Percentiles rank a stretch among this genome's conserved stretches.
Evolutionary conservation across 2,797 vertebrate genomes (phyloP).

Genomic region (Poecilia gillii): DNA sequence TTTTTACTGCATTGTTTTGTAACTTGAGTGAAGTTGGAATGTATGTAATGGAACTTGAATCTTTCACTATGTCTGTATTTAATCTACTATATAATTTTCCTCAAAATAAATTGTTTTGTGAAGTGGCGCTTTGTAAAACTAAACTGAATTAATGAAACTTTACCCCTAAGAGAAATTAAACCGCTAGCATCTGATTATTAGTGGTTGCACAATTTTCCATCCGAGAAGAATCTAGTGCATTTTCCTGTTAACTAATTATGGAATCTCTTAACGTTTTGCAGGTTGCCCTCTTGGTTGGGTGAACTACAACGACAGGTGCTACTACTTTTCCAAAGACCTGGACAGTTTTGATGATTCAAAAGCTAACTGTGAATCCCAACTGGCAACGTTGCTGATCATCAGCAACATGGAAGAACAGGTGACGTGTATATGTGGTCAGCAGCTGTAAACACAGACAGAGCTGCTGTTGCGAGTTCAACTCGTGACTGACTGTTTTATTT

Average conservation of each 20-base stretch:
- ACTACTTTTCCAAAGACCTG: constrained; percentile 89
- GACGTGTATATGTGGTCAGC: constrained; percentile 9
- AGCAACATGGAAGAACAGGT: constrained; percentile 91
- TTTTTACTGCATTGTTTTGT: neutral
- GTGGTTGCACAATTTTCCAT: neutral
- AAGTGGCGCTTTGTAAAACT: neutral
- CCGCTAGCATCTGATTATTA: neutral
- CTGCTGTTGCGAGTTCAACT: neutral
- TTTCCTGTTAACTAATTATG: neutral
- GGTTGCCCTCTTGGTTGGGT: constrained; percentile 89
- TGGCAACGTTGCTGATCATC: constrained; percentile 88
- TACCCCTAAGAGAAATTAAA: neutral
- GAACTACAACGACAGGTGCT: constrained; percentile 89
- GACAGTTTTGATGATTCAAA: constrained; percentile 88
- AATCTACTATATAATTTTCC: neutral
- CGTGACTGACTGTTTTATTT: constrained; percentile 10
- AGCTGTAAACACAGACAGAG: neutral
- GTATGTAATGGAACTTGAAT: neutral
- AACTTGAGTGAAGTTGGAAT: neutral
- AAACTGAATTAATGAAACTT: neutral
- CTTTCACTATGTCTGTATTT: neutral
- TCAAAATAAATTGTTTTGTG: neutral
- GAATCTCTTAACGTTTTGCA: constrained; percentile 44
- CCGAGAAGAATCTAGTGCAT: neutral
- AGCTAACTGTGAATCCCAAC: constrained; percentile 83